Conservation (phyloP, 1,140 invertebrate species). For the Eulimnadia texana region DNA sequence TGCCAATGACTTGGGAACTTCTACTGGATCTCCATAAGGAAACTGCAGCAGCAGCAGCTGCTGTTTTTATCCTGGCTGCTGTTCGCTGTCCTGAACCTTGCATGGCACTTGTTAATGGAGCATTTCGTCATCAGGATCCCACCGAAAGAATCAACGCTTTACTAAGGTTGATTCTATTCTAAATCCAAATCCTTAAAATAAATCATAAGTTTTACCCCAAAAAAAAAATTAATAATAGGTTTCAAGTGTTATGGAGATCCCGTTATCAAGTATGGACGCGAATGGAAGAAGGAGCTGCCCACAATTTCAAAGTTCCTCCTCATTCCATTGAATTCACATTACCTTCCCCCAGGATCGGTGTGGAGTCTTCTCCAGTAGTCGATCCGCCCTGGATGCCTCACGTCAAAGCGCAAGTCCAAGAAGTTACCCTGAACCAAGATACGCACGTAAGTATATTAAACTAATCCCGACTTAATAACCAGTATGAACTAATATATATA, state of each 20-base stretch:
- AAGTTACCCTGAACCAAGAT: constrained; percentile 97
- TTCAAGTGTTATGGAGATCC: constrained; percentile 89
- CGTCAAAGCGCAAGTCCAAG: constrained; percentile 95
- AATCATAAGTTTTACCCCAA: background rate
- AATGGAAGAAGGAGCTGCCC: constrained; percentile 93
- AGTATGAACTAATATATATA: too few relatives aligned
- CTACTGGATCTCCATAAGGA: constrained; percentile 62
- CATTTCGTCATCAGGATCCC: constrained; percentile 67
- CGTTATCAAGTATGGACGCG: constrained; percentile 97
- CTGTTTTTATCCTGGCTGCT: constrained; percentile 80
- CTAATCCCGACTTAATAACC: too few relatives aligned
- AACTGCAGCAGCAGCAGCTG: constrained; percentile 61
- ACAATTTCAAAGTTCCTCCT: constrained; percentile 91
- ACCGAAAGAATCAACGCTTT: constrained; percentile 60
- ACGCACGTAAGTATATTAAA: constrained; percentile 38
- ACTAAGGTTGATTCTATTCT: constrained; percentile 51
- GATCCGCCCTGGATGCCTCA: constrained; percentile 98
- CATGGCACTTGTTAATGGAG: constrained; percentile 69
- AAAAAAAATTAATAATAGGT: constrained; percentile 35
- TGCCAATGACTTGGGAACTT: constrained; percentile 86
- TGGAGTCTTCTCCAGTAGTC: constrained; percentile 81
- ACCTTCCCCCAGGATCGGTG: constrained; percentile 87
- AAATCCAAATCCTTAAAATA: background rate
- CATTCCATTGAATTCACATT: constrained; percentile 97
- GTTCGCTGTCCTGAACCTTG: constrained; percentile 78